Base-by-base conservation (phyloP, 2,797 vertebrate genomes). In the Anguilla obscura region DNA sequence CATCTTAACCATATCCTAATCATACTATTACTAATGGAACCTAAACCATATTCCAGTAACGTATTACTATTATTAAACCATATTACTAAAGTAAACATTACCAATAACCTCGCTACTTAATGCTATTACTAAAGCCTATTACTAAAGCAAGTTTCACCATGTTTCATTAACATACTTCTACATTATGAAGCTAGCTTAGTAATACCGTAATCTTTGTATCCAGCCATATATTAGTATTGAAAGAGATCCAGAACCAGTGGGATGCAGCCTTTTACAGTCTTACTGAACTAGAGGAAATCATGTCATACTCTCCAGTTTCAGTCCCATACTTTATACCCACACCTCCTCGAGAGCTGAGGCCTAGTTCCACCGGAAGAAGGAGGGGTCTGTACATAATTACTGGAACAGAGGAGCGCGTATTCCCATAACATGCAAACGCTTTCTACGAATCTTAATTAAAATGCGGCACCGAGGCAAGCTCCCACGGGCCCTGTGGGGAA, bases 361-460 rank as follows among this genome's bases (percentile, higher is more conserved):
- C 69, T 30, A 33, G 69, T 33, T 74, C 69, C 27, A 7, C 12
- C 40, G 74, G 16, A 16, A 45, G 74, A 45, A 12, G 30, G 74
- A 36, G 30, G 36, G 12, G 71, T 79, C 74, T 79, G 74, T 40
- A 7, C 10, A 79, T 79, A 79, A 79, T 79, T 79, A 79, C 74
- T 18, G 33, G 33, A 45, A 79, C 36, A 45, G 74, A 16, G 74
- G 74, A 79, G 33, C 16, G 16, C 36, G 36, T 40, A 79, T 79
- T 79, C 74, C 74, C 74, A 40, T 79, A 79, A 79, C 74, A 33
- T 71, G 69, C n/a, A 45, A 45, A 79, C 36, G 30, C 74, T 36
- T 21, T 79, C 16, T 14, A 79, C 24, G 33, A 40, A 45, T 79
- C 74, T 79, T 79, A 79, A 79, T 79, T 79, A 79, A 79, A 79